Evolutionary conservation across 2,113 vertebrate species (phyloP), one percentile per base, ranked within the genome.

Genomic region (Eurystomus gularis): DNA sequence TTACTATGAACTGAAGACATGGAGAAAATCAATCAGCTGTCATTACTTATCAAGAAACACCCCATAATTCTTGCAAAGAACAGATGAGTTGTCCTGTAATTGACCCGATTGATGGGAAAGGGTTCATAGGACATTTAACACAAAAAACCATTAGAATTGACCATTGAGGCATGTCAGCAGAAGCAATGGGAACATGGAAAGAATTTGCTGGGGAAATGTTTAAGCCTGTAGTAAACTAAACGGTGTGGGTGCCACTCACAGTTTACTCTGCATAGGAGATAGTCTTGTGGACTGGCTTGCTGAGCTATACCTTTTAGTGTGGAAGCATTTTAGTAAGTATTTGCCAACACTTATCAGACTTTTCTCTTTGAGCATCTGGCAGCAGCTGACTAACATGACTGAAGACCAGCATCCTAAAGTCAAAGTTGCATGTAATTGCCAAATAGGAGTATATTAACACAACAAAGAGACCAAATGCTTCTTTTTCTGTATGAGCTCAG

Each of bases 381-480:
- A 85, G 82, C n/a, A 52, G 73, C 73, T 90, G 90, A 79, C 88
- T 90, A 86, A 85, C 90, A 92, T 82, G 61, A 72, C 11, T 33
- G 62, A 93, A 82, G 62, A 92, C 13, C 49, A 54, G 33, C 79
- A 82, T 85, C 85, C 79, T 90, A 80, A 92, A 96, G 44, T 92
- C 92, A 93, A 92, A 95, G 82, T 64, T 86, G n/a, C 76, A 91
- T 75, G 46, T 77, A 86, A 73, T 73, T 93, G 58, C 88, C 75
- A 86, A 93, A 88, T 10, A 73, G n/a, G 25, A 88, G 23, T 39
- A 31, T 51, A 78, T 92, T 86, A 92, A 24, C 76, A 81, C 58
- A 88, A 88, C 54, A 93, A 93, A 88, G 51, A 83, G 24, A 57
- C 8, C 3, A 5, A 28, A 54, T 77, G 40, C 7, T 55, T 51